Base-by-base conservation (phyloP, 2,113 vertebrate genomes). In the Ariopsis seemanni region DNA sequence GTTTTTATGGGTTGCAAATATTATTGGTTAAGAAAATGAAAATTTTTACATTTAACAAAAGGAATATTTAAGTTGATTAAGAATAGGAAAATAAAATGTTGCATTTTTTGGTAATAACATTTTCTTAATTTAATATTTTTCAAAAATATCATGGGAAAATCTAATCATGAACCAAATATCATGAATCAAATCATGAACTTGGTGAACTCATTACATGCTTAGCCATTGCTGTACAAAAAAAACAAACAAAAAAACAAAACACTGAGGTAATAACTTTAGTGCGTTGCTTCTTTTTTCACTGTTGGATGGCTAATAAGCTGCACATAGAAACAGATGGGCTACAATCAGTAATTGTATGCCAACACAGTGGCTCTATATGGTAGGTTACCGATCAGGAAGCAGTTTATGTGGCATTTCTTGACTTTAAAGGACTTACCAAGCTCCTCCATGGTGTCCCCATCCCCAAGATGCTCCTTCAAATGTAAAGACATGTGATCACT, bases 371-470 rank as follows among this genome's bases (percentile, higher is more conserved):
- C 8, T 25, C 20, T 63, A 63, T 1, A 50, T 12, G 9, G 34
- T 48, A 50, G 34, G 20, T 11, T 48, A 74, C 7, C 48, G 22
- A 2, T 9, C 1, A 78, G 55, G 50, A 27, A 7, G 25, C 14
- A 55, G 25, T 27, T 79, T 53, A 22, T 77, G 48, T 77, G 22
- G 0, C 11, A 17, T 52, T 52, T 78, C 12, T 25, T 55, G 14
- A 77, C 74, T 57, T 57, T 22, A 34, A 57, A 42, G 11, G 4
- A 86, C 92, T 89, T 82, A 96, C 96, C 96, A 30, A 96, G 92
- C 62, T 96, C 96, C 79, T 96, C 96, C 90, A 96, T 92, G 34
- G 94, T 89, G n/a, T 96, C 95, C 58, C 91, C 94, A 72, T 94
- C 94, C 75, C 94, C 92, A 0, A 92, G 90, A 86, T 94, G 93